Conservation (phyloP, 64 coral and sea anemone species). For the Hydrozoanthus tunicans region DNA sequence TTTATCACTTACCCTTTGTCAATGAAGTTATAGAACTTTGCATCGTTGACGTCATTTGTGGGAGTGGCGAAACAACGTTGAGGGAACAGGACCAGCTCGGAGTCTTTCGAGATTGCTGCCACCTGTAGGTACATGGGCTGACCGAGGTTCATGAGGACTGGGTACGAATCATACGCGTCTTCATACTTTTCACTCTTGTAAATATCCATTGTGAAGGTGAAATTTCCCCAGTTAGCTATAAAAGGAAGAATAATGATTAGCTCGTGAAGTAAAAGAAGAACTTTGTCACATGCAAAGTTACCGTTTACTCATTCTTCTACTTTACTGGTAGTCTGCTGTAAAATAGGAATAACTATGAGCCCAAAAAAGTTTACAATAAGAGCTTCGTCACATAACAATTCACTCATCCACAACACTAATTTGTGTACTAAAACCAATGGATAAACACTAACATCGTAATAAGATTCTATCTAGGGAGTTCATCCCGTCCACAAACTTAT, state of each 20-base stretch:
- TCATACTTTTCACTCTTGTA: conserved; percentile 70
- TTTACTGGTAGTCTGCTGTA: no score
- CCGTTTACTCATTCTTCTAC: no score
- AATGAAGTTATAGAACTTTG: conserved; percentile 61
- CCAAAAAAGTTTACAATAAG: no score
- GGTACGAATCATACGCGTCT: conserved; percentile 58
- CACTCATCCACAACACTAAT: no score
- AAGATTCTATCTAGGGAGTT: no score
- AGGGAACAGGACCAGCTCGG: conserved; percentile 48
- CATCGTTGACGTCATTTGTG: conserved; percentile 47
- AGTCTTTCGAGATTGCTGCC: conserved; percentile 49
- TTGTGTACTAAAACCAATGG: no score
- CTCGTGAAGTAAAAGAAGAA: background rate
- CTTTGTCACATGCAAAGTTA: no score
- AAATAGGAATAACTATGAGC: no score
- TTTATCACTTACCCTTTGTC: conserved; percentile 66
- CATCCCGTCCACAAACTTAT: no score
- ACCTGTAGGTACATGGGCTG: conserved; percentile 68
- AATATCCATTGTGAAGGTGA: conserved; percentile 84
- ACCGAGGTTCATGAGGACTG: conserved; percentile 50
- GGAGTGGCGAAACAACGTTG: conserved; percentile 70
- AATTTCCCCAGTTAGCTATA: conserved; percentile 76
- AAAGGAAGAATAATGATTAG: background rate
- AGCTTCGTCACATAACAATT: no score
- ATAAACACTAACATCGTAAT: no score